Evolutionary conservation across 2,113 vertebrate genomes (phyloP).

Genomic region (Puntigrus tetrazona): DNA sequence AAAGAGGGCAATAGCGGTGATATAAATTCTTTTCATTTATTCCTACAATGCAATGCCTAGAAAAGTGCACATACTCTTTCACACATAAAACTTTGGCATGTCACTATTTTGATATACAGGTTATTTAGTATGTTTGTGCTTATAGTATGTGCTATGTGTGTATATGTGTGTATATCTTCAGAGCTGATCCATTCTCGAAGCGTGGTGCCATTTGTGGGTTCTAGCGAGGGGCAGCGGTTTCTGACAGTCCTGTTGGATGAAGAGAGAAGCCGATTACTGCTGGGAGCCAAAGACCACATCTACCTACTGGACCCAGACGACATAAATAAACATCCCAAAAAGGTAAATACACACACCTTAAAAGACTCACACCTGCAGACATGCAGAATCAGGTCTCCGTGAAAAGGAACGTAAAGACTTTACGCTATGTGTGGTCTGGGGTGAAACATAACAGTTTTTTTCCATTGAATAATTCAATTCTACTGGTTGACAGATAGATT

Average conservation of each 20-base stretch:
- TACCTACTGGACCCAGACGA: conserved; percentile 89
- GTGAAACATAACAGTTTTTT: not conserved
- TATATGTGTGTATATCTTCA: conserved; percentile 60
- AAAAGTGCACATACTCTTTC: not conserved
- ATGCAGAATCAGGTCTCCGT: conserved; percentile 27
- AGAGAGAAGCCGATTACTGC: conserved; percentile 85
- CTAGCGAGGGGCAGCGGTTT: conserved; percentile 86
- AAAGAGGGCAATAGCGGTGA: not conserved
- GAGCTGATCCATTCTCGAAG: conserved; percentile 90
- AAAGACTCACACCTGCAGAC: conserved; percentile 27
- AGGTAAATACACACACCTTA: conserved; percentile 72
- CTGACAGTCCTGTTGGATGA: conserved; percentile 92
- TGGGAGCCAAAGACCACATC: conserved; percentile 90
- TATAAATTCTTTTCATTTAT: not conserved
- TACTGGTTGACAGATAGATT: not conserved
- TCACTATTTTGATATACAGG: not conserved
- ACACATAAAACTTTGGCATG: not conserved
- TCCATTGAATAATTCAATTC: conserved; percentile 7
- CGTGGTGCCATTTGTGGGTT: conserved; percentile 85
- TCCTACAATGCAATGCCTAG: not conserved
- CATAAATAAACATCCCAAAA: conserved; percentile 85
- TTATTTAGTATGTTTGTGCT: not conserved
- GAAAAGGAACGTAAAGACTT: conserved; percentile 17
- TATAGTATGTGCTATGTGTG: not conserved
- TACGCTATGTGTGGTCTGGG: conserved; percentile 14